phyloP scores from a whole-genome alignment of 2,888 invertebrate species.

The Platerodrilus igneus region DNA sequence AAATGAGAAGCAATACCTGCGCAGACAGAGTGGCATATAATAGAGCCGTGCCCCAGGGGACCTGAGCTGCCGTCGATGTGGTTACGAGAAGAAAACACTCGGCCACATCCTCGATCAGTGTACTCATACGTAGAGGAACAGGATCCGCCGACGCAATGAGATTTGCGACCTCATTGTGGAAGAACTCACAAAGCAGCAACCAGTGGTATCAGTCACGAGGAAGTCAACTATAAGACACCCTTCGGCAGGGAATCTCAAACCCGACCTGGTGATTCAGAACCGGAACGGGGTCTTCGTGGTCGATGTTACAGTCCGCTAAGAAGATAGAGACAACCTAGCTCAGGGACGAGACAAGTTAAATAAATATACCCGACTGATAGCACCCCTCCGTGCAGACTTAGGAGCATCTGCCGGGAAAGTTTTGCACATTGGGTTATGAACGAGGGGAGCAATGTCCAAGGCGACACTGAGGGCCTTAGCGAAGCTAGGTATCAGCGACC shows the following conservation, averaged over 20 bases:
- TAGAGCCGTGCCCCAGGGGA: conserved; percentile 28
- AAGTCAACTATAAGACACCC: conserved; percentile 20
- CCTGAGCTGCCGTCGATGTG: conserved; percentile 33
- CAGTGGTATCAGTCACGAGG: conserved; percentile 19
- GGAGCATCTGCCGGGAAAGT: conserved; percentile 24
- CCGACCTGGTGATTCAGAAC: conserved; percentile 33
- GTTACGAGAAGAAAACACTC: conserved; percentile 32
- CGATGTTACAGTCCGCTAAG: conserved; percentile 34
- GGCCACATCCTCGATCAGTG: conserved; percentile 35
- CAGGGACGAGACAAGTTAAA: conserved; percentile 30
- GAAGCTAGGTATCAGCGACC: conserved; percentile 27
- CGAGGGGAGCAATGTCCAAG: conserved; percentile 36
- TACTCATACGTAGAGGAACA: conserved; percentile 23
- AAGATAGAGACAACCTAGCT: conserved; percentile 23
- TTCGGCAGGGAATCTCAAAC: conserved; percentile 31
- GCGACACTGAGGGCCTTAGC: conserved; percentile 28
- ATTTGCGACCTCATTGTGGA: conserved; percentile 23
- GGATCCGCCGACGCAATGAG: conserved; percentile 30
- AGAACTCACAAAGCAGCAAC: conserved; percentile 13
- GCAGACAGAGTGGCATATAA: conserved; percentile 29
- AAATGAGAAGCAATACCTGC: conserved; percentile 33
- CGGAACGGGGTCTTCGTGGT: conserved; percentile 30
- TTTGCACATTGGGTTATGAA: conserved; percentile 37
- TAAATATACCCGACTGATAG: conserved; percentile 31
- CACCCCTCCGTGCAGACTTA: conserved; percentile 18